phyloP scores from a whole-genome alignment of 2,888 invertebrate species.

The Coleophora deauratella region DNA sequence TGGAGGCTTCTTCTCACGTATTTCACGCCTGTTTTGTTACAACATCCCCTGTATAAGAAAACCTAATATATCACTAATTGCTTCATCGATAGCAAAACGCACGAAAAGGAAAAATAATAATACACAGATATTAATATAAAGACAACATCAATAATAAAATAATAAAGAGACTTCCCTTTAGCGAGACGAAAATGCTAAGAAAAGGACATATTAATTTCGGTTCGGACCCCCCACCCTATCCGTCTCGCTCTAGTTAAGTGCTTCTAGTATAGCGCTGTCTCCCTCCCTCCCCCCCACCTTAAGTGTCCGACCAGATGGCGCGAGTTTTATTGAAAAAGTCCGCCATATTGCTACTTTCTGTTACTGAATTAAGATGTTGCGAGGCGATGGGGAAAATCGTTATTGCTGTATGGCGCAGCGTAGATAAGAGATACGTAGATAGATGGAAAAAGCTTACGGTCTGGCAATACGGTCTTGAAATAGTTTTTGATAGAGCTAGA shows the following conservation, averaged over 20 bases:
- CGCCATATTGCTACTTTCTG: slow-evolving; percentile 54
- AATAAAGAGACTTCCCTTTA: slow-evolving; percentile 48
- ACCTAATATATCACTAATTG: slow-evolving; percentile 8
- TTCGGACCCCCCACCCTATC: slow-evolving; percentile 30
- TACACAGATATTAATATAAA: slow-evolving; percentile 13
- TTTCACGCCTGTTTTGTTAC: too few species aligned
- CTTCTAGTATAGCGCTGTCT: slow-evolving; percentile 25
- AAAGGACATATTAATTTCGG: slow-evolving; percentile 70
- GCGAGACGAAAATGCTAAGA: slow-evolving; percentile 46
- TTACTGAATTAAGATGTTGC: slow-evolving; percentile 70
- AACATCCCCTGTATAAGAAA: too few species aligned
- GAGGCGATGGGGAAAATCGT: slow-evolving; percentile 25
- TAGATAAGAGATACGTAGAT: too few species aligned
- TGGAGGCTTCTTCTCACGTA: too few species aligned
- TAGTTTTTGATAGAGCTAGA: too few species aligned
- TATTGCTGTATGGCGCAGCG: too few species aligned
- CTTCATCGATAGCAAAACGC: slow-evolving; percentile 2
- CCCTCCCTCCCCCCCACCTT: slow-evolving; percentile 52
- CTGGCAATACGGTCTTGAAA: too few species aligned
- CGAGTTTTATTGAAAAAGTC: slow-evolving; percentile 72
- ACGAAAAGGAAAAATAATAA: too few species aligned
- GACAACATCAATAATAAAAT: slow-evolving; percentile 53
- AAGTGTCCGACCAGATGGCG: slow-evolving; percentile 67
- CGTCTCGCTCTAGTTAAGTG: slow-evolving; percentile 32
- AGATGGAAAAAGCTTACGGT: too few species aligned